These are phyloP conservation scores for Elymnias hypermnestra DNA, from an alignment of 1,140 invertebrate genomes.

Conservation along the genomic window DNA sequence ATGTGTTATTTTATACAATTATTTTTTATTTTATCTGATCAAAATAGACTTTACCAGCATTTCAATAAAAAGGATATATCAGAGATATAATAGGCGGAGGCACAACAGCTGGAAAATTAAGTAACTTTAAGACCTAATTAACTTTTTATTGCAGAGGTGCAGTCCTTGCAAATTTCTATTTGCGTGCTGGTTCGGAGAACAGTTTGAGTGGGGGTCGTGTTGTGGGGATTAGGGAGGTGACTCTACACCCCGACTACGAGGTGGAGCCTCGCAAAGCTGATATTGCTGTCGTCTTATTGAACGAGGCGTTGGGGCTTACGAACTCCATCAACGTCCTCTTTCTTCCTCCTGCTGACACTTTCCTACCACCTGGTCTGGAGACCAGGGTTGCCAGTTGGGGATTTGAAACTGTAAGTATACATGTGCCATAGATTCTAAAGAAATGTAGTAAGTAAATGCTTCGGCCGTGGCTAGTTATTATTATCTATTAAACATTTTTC, in stretches of 20 bases:
- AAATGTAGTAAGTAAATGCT: too few relatives aligned
- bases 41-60: too few relatives aligned
- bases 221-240: slow-evolving; percentile 12
- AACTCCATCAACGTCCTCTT: slow-evolving; percentile 29
- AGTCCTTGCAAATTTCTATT: too few relatives aligned
- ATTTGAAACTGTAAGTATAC: slow-evolving; percentile 39
- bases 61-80: too few relatives aligned
- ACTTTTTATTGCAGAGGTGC: slow-evolving; percentile 28
- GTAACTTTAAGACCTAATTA: neutral
- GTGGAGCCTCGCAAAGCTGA: slow-evolving; percentile 30
- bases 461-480: too few relatives aligned
- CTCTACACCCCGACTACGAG: slow-evolving; percentile 36
- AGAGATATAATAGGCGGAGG: too few relatives aligned
- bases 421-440: too few relatives aligned
- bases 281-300: slow-evolving; percentile 32
- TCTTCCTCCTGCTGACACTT: slow-evolving; percentile 32
- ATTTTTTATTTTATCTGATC: too few relatives aligned
- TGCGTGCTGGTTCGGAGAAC: slow-evolving; percentile 25
- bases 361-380: slow-evolving; percentile 28
- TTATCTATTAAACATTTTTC: too few relatives aligned
- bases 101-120: too few relatives aligned
- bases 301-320: slow-evolving; percentile 26
- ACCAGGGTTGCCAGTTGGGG: slow-evolving; percentile 47
- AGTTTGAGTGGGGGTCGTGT: slow-evolving; percentile 33
- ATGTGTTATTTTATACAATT: too few relatives aligned